These are phyloP conservation scores for Harmothoe impar DNA, from an alignment of 2,888 invertebrate genomes.

Conservation along the genomic window DNA sequence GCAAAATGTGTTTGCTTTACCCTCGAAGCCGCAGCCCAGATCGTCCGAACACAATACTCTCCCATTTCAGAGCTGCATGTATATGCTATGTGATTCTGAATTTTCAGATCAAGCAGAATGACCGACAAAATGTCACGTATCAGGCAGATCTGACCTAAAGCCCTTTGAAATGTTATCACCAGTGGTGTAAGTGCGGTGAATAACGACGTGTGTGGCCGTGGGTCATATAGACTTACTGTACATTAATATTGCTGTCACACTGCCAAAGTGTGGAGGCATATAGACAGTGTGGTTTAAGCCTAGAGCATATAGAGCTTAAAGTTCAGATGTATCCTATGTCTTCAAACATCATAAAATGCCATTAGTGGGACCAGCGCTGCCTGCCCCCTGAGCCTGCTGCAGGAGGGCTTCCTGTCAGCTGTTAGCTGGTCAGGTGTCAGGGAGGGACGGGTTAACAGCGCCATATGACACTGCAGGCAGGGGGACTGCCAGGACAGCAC, in stretches of 20 bases:
- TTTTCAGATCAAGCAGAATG: background rate
- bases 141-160: background rate
- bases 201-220: background rate
- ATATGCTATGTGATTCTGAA: slow-evolving; percentile 22
- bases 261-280: background rate
- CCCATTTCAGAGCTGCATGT: background rate
- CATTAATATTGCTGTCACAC: slow-evolving; percentile 28
- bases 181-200: background rate
- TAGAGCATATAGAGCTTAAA: background rate
- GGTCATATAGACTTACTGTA: background rate
- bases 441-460: background rate
- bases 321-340: slow-evolving; percentile 36
- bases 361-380: background rate
- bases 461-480: background rate
- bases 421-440: background rate
- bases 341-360: slow-evolving; percentile 26
- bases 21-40: background rate
- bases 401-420: background rate
- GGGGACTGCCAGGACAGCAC: background rate
- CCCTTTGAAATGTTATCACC: background rate
- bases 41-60: background rate
- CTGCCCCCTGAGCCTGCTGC: background rate
- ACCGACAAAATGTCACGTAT: background rate
- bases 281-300: background rate
- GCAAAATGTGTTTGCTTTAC: background rate